phyloP scores from a whole-genome alignment of 2,888 invertebrate species.

The Sarcophaga subvicina region DNA sequence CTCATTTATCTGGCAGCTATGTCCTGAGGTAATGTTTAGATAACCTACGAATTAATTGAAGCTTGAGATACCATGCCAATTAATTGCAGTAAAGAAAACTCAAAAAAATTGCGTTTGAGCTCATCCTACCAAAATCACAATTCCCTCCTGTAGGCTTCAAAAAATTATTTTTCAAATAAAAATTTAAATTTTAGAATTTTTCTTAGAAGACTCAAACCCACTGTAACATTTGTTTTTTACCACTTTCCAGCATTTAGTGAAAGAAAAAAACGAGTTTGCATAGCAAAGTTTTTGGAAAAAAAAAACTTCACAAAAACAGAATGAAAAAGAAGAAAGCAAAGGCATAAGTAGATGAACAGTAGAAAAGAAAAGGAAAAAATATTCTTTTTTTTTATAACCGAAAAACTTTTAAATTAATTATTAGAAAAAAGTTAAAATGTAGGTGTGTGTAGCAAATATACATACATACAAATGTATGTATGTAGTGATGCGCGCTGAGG shows the following conservation, averaged over 20 bases:
- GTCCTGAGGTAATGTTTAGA: too few species aligned
- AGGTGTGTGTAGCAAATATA: constrained; percentile 12
- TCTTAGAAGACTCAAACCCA: neutral
- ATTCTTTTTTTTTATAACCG: constrained; percentile 70
- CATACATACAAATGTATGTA: constrained; percentile 8
- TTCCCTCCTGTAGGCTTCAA: too few species aligned
- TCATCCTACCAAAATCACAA: too few species aligned
- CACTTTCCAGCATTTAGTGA: constrained; percentile 10
- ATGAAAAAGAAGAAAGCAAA: neutral
- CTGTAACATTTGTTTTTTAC: constrained; percentile 8
- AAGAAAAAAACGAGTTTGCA: constrained; percentile 27
- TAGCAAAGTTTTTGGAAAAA: constrained; percentile 38
- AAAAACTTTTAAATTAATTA: constrained; percentile 81
- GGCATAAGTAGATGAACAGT: neutral
- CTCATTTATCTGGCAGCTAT: too few species aligned
- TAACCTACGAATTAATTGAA: too few species aligned
- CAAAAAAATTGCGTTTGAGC: too few species aligned
- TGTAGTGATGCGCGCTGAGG: constrained; percentile 67
- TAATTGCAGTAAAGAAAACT: too few species aligned
- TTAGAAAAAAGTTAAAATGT: constrained; percentile 76
- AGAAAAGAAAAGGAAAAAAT: constrained; percentile 49
- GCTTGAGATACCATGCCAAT: too few species aligned
- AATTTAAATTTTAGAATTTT: too few species aligned
- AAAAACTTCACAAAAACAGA: neutral
- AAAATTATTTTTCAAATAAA: too few species aligned